phyloP scores from a whole-genome alignment of 2,797 vertebrate species.

The Ptychadena robeensis region DNA sequence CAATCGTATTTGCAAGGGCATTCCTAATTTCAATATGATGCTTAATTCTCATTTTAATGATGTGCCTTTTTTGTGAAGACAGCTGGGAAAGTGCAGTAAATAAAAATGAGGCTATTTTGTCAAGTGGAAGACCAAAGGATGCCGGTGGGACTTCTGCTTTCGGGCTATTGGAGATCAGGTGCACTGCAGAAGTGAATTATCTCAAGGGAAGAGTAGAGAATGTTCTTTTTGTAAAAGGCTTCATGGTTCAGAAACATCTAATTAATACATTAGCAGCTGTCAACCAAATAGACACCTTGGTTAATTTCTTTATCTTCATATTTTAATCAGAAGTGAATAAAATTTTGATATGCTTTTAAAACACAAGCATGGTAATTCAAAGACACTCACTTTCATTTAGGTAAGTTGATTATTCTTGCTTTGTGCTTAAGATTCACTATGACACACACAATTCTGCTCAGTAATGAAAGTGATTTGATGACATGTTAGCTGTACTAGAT shows the following conservation, averaged over 20 bases:
- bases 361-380: neutral
- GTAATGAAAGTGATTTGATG: constrained; percentile 28
- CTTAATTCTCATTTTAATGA: constrained; percentile 45
- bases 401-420: neutral
- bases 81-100: constrained; percentile 37
- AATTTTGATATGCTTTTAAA: constrained; percentile 27
- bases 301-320: constrained; percentile 18
- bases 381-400: neutral
- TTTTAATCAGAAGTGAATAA: constrained; percentile 43
- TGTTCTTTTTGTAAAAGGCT: constrained; percentile 50
- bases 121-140: constrained; percentile 53
- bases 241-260: constrained; percentile 46
- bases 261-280: constrained; percentile 57
- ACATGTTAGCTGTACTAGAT: constrained; percentile 14
- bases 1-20: constrained; percentile 3
- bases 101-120: constrained; percentile 54
- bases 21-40: constrained; percentile 46
- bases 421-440: neutral
- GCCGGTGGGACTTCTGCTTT: constrained; percentile 36
- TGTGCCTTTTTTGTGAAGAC: constrained; percentile 32
- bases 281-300: constrained; percentile 30
- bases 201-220: constrained; percentile 41
- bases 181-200: constrained; percentile 52
- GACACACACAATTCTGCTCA: neutral
- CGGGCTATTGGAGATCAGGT: constrained; percentile 53